Evolutionary conservation across 92 coral and sea anemone species (phyloP), one percentile per base, ranked within the genome.

Genomic region (Umimayanthus kanabou): DNA sequence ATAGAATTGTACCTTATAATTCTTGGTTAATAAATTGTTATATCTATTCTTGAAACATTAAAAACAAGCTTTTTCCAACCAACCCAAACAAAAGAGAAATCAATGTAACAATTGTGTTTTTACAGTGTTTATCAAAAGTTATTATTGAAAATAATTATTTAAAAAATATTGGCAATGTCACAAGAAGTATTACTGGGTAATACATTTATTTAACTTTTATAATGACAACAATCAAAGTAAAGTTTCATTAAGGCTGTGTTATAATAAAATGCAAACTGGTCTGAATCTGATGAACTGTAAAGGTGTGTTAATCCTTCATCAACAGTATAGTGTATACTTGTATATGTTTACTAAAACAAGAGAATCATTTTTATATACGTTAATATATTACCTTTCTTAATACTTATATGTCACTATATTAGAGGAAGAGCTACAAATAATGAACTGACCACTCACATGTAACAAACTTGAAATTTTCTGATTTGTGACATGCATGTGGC

Each of bases 121-220:
- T 57, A 57, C 73, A 25, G 30, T 9, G 73, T 67, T 67, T 67
- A 67, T 67, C 73, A 67, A 67, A 7, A 67, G n/a, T n/a, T n/a
- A 8, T n/a, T 67, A 67, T 67, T 67, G 73, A 67, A 67, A 67
- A 67, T 67, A 67, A n/a, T 15, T 64, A 18, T 2, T n/a, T n/a
- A n/a, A 67, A 67, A 67, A 67, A 28, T 28, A 67, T n/a, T n/a
- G 73, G 73, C 73, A 67, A 67, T 67, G 33, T 67, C 73, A 67
- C 33, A 28, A 67, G 73, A 67, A 67, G 20, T 67, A 67, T 45
- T 45, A 45, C 50, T 8, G 50, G 50, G 50, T 45, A 45, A 45
- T 64, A 64, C 26, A 64, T 64, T 64, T 64, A 64, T 64, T 64
- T 64, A 64, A 64, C 70, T 64, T 64, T 64, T 45, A 7, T n/a